These are phyloP conservation scores for Lutraria rhynchaena DNA, from an alignment of 1,140 invertebrate species.

Conservation along the genomic window DNA sequence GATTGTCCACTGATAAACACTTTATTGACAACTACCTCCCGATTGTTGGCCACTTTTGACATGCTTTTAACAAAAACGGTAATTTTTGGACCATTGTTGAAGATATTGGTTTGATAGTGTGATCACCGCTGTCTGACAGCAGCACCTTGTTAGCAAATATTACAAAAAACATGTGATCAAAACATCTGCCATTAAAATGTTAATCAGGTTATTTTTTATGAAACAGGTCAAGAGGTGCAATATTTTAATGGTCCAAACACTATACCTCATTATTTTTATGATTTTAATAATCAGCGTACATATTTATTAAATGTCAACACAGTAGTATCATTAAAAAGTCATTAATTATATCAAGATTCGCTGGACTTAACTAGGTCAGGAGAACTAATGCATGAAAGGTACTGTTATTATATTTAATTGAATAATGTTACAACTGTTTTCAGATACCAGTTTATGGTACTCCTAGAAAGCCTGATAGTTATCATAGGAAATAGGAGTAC, in stretches of 20 bases:
- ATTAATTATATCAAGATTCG: background rate
- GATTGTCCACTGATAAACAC: conserved; percentile 31
- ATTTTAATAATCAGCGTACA: conserved; percentile 3
- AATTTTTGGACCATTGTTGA: background rate
- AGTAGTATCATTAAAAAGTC: conserved; percentile 19
- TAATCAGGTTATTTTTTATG: background rate
- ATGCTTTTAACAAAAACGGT: conserved; percentile 21
- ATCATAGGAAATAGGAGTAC: too few species aligned
- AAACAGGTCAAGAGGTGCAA: background rate
- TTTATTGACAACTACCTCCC: background rate
- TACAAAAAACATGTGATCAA: too few species aligned
- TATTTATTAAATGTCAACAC: conserved; percentile 17
- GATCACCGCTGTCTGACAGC: too few species aligned
- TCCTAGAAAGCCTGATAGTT: too few species aligned
- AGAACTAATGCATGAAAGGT: too few species aligned
- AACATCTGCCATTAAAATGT: background rate
- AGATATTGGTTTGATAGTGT: background rate
- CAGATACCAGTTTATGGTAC: too few species aligned
- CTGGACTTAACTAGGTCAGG: too few species aligned
- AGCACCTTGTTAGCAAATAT: too few species aligned
- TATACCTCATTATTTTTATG: too few species aligned
- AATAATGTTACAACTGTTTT: too few species aligned
- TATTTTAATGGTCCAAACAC: background rate
- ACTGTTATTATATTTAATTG: too few species aligned
- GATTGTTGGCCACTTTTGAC: conserved; percentile 34